Conservation (phyloP, 1,140 invertebrate genomes). For the Megalopta genalis region DNA sequence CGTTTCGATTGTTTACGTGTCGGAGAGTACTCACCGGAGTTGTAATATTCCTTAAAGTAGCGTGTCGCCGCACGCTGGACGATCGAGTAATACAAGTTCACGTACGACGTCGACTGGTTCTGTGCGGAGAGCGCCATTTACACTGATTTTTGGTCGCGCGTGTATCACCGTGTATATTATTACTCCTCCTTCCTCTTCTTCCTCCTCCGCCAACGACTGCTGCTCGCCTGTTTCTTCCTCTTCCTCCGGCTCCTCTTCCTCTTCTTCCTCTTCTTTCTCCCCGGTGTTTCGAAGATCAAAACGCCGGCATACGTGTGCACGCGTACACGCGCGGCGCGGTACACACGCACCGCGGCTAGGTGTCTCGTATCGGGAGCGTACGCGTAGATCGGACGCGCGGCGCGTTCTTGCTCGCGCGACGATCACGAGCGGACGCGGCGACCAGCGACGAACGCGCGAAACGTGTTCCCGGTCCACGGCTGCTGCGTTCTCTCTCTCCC, state of each 20-base stretch:
- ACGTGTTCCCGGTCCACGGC: constrained; percentile 31
- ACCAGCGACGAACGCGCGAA: constrained; percentile 47
- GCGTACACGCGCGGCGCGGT: too few relatives aligned
- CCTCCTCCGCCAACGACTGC: too few relatives aligned
- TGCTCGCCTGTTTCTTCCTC: too few relatives aligned
- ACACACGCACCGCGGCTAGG: constrained; percentile 38
- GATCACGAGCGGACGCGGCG: constrained; percentile 21
- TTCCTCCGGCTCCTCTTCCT: too few relatives aligned
- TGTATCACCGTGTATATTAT: constrained; percentile 48
- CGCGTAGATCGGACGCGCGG: constrained; percentile 39
- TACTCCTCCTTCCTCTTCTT: too few relatives aligned
- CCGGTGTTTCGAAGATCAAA: too few relatives aligned
- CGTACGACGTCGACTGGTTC: constrained; percentile 79
- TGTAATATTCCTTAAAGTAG: constrained; percentile 81
- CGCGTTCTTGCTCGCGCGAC: constrained; percentile 53
- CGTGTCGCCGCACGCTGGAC: constrained; percentile 79
- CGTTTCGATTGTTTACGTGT: not conserved
- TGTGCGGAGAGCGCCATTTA: constrained; percentile 81
- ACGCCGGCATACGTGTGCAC: too few relatives aligned
- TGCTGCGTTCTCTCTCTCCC: too few relatives aligned
- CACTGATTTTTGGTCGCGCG: constrained; percentile 68
- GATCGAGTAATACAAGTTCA: constrained; percentile 80
- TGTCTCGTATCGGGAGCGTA: constrained; percentile 49
- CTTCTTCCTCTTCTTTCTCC: too few relatives aligned
- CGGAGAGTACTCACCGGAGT: constrained; percentile 78